Percentiles rank a stretch among this genome's conserved stretches.
phyloP scores from a whole-genome alignment of 2,888 invertebrate species.

The Epiblema foenella region DNA sequence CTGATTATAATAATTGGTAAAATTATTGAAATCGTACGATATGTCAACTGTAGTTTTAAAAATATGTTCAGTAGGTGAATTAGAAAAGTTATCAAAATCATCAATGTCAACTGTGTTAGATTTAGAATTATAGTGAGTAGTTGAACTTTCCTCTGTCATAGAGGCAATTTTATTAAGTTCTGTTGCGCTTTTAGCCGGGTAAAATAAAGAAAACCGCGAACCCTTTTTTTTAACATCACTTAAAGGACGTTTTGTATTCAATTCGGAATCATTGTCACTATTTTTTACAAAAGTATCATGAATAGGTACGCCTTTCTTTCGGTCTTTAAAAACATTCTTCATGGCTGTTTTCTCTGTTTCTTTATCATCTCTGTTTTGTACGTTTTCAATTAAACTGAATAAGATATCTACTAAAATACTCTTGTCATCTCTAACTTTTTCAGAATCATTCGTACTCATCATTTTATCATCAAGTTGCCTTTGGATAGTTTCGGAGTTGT shows the following conservation, averaged over 20 bases:
- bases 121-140: neutral
- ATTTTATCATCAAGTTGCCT: slow-evolving; percentile 10
- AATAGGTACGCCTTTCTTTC: slow-evolving; percentile 37
- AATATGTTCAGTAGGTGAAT: neutral
- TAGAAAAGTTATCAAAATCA: neutral
- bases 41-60: neutral
- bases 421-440: slow-evolving; percentile 1
- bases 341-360: slow-evolving; percentile 5
- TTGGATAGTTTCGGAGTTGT: neutral
- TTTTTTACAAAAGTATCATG: slow-evolving; percentile 34
- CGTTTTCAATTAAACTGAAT: slow-evolving; percentile 33
- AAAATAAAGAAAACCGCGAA: slow-evolving; percentile 6
- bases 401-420: slow-evolving; percentile 34
- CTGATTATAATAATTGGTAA: neutral
- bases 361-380: slow-evolving; percentile 19
- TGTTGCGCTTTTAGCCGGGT: neutral
- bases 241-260: slow-evolving; percentile 16
- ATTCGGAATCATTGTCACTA: slow-evolving; percentile 8
- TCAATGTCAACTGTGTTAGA: neutral
- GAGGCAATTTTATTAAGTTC: neutral
- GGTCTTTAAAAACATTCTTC: slow-evolving; percentile 24
- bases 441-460: neutral
- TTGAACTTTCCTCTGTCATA: neutral
- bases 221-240: slow-evolving; percentile 21
- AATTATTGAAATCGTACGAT: slow-evolving; percentile 11